A percentile compares a stretch with the other conserved stretches of the same genome.
These are phyloP conservation scores for Polyergus mexicanus DNA, from an alignment of 1,140 invertebrate species.

Conservation along the genomic window DNA sequence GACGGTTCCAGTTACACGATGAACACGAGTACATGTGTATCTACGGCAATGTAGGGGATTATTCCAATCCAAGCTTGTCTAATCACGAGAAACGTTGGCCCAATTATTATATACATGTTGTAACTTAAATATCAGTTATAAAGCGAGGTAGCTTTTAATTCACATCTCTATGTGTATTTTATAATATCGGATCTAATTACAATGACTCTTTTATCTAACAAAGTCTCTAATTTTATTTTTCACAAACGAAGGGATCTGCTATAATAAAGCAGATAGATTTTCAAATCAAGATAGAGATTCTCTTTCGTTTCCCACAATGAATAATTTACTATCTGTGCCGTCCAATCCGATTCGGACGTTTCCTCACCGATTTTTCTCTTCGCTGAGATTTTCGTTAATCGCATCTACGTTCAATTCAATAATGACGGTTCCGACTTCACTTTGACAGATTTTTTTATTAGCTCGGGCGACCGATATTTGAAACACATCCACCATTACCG, in stretches of 20 bases:
- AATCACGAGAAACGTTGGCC: not conserved
- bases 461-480: constrained; percentile 1
- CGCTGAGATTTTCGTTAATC: constrained; percentile 10
- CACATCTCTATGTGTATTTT: not conserved
- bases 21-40: constrained; percentile 23
- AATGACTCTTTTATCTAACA: not conserved
- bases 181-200: not conserved
- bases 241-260: not conserved
- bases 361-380: not conserved
- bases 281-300: not conserved
- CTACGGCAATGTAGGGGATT: constrained; percentile 28
- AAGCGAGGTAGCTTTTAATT: not conserved
- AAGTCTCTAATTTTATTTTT: not conserved
- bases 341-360: not conserved
- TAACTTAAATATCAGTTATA: not conserved
- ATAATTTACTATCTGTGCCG: not conserved
- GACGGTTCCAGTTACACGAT: constrained; percentile 44
- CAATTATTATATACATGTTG: not conserved
- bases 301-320: not conserved
- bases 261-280: not conserved
- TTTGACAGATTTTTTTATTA: constrained; percentile 59
- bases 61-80: not conserved
- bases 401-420: constrained; percentile 26
- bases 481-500: constrained; percentile 35
- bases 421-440: constrained; percentile 34